phyloP scores from a whole-genome alignment of 2,797 vertebrate species.

The Sebastes variabilis region DNA sequence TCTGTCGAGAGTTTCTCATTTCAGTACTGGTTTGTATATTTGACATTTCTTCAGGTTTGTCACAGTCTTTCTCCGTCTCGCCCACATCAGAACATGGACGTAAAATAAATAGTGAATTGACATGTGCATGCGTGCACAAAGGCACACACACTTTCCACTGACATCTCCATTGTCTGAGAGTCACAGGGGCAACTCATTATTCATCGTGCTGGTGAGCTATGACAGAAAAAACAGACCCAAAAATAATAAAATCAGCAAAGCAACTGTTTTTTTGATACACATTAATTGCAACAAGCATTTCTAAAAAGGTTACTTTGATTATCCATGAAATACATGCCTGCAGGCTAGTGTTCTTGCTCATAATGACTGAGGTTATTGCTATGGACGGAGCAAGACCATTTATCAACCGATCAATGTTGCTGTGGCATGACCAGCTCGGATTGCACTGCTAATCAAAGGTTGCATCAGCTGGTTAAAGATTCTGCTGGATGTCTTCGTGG shows the following conservation, averaged over 20 bases:
- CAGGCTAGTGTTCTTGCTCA: neutral
- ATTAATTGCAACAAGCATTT: neutral
- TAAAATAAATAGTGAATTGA: neutral
- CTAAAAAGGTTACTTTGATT: conserved; percentile 10
- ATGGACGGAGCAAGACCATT: conserved; percentile 2
- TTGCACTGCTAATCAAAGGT: conserved; percentile 38
- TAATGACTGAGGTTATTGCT: conserved; percentile 15
- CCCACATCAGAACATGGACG: neutral
- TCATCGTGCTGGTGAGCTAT: neutral
- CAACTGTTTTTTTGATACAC: neutral
- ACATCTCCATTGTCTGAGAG: neutral
- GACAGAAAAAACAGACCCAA: neutral
- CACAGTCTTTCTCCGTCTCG: neutral
- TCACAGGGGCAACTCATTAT: neutral
- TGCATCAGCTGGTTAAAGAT: conserved; percentile 48
- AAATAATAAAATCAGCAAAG: neutral
- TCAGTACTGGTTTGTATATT: neutral
- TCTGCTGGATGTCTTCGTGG: conserved; percentile 45
- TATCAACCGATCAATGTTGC: conserved; percentile 42
- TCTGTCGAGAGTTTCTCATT: neutral
- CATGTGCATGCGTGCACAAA: neutral
- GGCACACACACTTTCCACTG: neutral
- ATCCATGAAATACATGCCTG: neutral
- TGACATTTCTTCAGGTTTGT: neutral
- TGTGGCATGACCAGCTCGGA: conserved; percentile 1